These are phyloP conservation scores for Magallana ariakensis DNA, from an alignment of 1,140 invertebrate genomes.

Conservation along the genomic window DNA sequence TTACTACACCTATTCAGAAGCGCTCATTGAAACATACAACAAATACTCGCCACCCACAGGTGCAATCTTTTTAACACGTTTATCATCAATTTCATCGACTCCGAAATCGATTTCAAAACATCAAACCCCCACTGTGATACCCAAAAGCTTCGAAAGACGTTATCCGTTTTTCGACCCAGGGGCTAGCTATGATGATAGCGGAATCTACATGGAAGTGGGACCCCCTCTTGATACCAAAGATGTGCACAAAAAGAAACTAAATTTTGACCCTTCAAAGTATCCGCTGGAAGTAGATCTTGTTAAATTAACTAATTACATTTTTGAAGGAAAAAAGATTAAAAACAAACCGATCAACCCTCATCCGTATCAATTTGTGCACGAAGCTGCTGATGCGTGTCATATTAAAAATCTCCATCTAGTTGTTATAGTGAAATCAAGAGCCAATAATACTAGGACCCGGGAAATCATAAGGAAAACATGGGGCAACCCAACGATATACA, in stretches of 20 bases:
- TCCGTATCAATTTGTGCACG: slow-evolving; percentile 45
- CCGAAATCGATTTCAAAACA: not conserved
- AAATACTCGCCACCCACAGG: not conserved
- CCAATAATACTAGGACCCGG: slow-evolving; percentile 41
- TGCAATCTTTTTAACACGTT: not conserved
- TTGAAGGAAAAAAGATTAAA: slow-evolving; percentile 14
- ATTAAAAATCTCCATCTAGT: slow-evolving; percentile 37
- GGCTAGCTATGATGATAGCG: not conserved
- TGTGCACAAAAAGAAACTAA: not conserved
- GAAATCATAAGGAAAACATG: slow-evolving; percentile 45
- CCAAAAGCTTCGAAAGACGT: not conserved
- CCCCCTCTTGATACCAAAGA: not conserved
- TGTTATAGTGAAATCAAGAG: slow-evolving; percentile 53
- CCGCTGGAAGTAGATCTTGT: not conserved
- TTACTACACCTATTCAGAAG: not conserved
- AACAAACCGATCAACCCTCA: slow-evolving; percentile 41
- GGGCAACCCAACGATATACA: slow-evolving; percentile 23
- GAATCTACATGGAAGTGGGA: not conserved
- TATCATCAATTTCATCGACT: not conserved
- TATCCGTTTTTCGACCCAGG: not conserved
- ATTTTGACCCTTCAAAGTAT: slow-evolving; percentile 14
- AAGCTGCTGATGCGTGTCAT: slow-evolving; percentile 26
- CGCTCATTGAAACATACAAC: not conserved
- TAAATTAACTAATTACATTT: not conserved
- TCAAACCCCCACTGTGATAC: not conserved